phyloP scores from a whole-genome alignment of 2,113 vertebrate genomes.

The Brevimyrus niger region DNA sequence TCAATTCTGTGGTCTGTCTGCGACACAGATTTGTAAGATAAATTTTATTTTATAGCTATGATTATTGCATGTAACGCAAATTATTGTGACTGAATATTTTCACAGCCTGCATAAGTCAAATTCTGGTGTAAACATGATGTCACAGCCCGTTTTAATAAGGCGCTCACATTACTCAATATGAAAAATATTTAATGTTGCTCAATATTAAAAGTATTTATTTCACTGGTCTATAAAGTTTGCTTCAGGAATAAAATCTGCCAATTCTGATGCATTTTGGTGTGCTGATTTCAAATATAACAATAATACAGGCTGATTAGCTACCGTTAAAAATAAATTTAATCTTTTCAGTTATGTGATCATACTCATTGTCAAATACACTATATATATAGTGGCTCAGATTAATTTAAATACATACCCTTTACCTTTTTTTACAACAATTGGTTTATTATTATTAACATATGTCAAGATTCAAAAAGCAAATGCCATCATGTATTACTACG shows the following conservation, averaged over 20 bases:
- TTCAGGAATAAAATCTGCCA: neutral
- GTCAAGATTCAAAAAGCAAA: neutral
- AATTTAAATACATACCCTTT: neutral
- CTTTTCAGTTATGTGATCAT: neutral
- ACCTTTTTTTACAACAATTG: neutral
- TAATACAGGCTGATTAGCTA: neutral
- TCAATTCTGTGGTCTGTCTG: neutral
- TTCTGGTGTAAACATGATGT: neutral
- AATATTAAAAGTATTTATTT: no score
- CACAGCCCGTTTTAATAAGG: neutral
- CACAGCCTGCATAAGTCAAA: neutral
- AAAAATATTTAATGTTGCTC: neutral
- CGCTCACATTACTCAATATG: neutral
- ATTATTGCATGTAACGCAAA: neutral
- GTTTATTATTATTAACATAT: neutral
- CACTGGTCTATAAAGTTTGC: neutral
- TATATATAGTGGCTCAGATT: neutral
- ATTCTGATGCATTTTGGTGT: neutral
- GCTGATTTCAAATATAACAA: neutral
- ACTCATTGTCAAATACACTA: neutral
- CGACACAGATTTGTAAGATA: neutral
- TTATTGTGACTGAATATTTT: neutral
- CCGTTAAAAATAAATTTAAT: neutral
- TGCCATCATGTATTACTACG: neutral
- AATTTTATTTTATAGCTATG: neutral